phyloP scores from a whole-genome alignment of 2,888 invertebrate species.

The Lysandra bellargus region DNA sequence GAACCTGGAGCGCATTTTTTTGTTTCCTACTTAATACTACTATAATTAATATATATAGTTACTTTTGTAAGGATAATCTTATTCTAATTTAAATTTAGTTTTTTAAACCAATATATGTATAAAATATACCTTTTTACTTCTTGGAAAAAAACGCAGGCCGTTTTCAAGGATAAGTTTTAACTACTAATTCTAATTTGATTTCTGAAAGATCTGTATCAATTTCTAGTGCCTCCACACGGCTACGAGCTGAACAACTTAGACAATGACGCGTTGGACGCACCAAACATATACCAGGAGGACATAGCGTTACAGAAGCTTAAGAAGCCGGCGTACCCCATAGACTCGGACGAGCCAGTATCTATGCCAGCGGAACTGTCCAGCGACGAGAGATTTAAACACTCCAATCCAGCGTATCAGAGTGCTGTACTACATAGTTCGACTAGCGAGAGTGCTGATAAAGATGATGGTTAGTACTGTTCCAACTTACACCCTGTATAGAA shows the following conservation, averaged over 20 bases:
- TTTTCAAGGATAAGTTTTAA: not conserved
- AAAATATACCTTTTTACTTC: too few species aligned
- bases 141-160: not conserved
- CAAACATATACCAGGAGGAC: conserved; percentile 74
- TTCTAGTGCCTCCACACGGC: conserved; percentile 82
- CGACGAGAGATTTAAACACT: conserved; percentile 83
- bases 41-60: too few species aligned
- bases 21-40: not conserved
- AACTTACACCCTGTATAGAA: too few species aligned
- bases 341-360: conserved; percentile 70
- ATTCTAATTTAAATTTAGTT: not conserved
- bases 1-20: too few species aligned
- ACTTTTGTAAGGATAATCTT: not conserved
- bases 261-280: conserved; percentile 83
- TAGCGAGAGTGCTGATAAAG: conserved; percentile 64
- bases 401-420: conserved; percentile 88
- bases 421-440: conserved; percentile 83
- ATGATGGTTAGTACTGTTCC: conserved; percentile 58
- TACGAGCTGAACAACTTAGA: conserved; percentile 84
- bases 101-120: too few species aligned
- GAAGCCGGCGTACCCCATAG: conserved; percentile 66
- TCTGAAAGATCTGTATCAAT: not conserved
- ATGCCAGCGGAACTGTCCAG: conserved; percentile 68
- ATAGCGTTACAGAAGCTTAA: conserved; percentile 58
- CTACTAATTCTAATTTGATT: not conserved